phyloP scores from a whole-genome alignment of 2,888 invertebrate species.

The Ichneumoninae sp. region DNA sequence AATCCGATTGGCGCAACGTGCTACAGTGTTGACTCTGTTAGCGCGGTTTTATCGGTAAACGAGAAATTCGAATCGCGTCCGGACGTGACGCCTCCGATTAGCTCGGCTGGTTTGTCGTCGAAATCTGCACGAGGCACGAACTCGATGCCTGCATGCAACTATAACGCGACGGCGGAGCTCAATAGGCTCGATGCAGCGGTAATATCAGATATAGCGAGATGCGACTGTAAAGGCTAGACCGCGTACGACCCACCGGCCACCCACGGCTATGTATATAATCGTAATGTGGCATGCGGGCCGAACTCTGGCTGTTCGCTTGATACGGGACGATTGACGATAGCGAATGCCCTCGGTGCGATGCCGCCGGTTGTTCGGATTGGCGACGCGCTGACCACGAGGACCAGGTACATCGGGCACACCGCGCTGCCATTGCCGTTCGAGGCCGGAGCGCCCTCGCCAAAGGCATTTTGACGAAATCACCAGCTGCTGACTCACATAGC shows the following conservation, averaged over 20 bases:
- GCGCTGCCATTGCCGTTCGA: background rate
- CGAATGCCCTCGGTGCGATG: conserved; percentile 19
- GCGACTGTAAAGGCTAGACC: conserved; percentile 42
- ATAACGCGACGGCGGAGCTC: conserved; percentile 28
- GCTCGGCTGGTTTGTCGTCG: conserved; percentile 10
- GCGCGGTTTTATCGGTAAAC: conserved; percentile 26
- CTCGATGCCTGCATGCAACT: conserved; percentile 11
- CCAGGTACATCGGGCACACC: background rate
- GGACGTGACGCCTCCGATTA: conserved; percentile 19
- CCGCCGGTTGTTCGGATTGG: conserved; percentile 9
- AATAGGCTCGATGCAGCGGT: conserved; percentile 53
- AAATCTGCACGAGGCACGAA: conserved; percentile 19
- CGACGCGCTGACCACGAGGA: conserved; percentile 26
- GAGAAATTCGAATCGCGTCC: conserved; percentile 1
- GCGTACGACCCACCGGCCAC: conserved; percentile 5
- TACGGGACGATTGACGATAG: conserved; percentile 54
- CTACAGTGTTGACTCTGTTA: background rate
- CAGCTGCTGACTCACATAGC: background rate
- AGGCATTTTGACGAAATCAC: conserved; percentile 52
- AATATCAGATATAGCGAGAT: conserved; percentile 58
- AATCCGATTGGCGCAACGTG: background rate
- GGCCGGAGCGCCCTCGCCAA: conserved; percentile 22
- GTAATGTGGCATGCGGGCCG: conserved; percentile 49
- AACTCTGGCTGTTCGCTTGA: conserved; percentile 25
- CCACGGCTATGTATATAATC: conserved; percentile 22